Evolutionary conservation across 2,888 invertebrate species (phyloP).

Genomic region (Cheilosia grossa): DNA sequence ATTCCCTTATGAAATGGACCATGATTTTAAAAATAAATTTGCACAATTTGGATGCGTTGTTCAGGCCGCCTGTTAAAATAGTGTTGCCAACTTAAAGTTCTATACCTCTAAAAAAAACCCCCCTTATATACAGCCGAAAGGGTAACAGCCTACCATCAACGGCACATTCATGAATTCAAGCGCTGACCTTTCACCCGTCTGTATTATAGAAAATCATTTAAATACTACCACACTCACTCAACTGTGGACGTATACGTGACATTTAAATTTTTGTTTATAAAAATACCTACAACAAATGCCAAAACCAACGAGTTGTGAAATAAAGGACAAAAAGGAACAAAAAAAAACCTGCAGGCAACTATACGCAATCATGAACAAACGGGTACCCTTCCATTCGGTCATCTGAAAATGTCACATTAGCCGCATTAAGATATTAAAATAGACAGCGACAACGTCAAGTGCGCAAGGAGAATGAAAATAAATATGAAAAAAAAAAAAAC

Average conservation of each 20-base stretch:
- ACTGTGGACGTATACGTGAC: conserved; percentile 9
- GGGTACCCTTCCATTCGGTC: not conserved
- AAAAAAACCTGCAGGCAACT: not conserved
- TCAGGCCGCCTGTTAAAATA: too few relatives aligned
- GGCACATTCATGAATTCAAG: too few relatives aligned
- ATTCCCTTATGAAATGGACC: too few relatives aligned
- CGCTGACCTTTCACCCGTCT: too few relatives aligned
- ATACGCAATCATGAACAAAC: conserved; percentile 8
- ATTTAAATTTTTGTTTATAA: not conserved
- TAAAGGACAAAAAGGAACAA: not conserved
- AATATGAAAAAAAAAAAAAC: conserved; percentile 19
- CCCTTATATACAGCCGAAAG: too few relatives aligned
- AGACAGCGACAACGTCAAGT: conserved; percentile 27
- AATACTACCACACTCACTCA: too few relatives aligned
- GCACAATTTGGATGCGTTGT: too few relatives aligned
- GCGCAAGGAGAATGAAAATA: conserved; percentile 24
- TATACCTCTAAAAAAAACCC: too few relatives aligned
- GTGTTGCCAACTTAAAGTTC: too few relatives aligned
- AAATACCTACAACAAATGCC: not conserved
- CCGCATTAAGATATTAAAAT: conserved; percentile 38
- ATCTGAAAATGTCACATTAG: conserved; percentile 38
- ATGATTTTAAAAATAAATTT: too few relatives aligned
- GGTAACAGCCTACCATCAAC: too few relatives aligned
- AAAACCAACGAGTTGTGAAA: not conserved
- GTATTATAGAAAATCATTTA: too few relatives aligned